phyloP scores from a whole-genome alignment of 2,113 vertebrate species.

The Balaeniceps rex region DNA sequence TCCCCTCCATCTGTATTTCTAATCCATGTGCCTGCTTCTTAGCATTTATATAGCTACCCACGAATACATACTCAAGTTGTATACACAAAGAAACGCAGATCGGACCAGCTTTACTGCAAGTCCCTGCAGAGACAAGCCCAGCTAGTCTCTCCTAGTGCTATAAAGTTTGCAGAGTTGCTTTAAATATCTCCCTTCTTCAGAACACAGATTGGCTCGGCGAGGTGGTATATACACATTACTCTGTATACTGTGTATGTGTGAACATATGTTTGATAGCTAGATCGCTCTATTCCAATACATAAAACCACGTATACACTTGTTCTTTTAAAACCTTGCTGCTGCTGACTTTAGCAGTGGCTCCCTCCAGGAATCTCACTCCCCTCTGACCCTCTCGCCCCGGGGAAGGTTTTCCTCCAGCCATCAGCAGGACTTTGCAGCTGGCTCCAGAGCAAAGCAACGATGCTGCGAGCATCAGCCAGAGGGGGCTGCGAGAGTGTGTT shows the following conservation, averaged over 20 bases:
- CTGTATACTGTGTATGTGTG: constrained; percentile 61
- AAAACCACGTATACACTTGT: not conserved
- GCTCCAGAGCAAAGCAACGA: not conserved
- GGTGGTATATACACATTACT: constrained; percentile 65
- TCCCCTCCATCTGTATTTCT: not conserved
- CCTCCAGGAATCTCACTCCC: not conserved
- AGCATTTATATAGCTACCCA: not conserved
- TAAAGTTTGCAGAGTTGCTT: constrained; percentile 53
- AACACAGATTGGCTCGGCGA: constrained; percentile 51
- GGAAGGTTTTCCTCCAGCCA: not conserved
- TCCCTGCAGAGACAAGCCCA: constrained; percentile 3
- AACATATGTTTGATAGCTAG: constrained; percentile 67
- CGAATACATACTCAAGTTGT: not conserved
- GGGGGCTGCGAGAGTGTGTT: constrained; percentile 48
- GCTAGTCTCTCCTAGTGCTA: not conserved
- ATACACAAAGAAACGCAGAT: not conserved
- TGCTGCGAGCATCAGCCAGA: constrained; percentile 54
- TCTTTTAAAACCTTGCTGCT: constrained; percentile 28
- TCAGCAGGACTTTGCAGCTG: not conserved
- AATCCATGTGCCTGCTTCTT: not conserved
- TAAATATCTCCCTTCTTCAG: constrained; percentile 54
- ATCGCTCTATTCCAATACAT: constrained; percentile 52
- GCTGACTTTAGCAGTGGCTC: not conserved
- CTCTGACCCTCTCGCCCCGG: not conserved
- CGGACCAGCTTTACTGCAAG: constrained; percentile 7